Base-by-base conservation (phyloP, 2,888 invertebrate genomes). In the Eupithecia dodoneata region DNA sequence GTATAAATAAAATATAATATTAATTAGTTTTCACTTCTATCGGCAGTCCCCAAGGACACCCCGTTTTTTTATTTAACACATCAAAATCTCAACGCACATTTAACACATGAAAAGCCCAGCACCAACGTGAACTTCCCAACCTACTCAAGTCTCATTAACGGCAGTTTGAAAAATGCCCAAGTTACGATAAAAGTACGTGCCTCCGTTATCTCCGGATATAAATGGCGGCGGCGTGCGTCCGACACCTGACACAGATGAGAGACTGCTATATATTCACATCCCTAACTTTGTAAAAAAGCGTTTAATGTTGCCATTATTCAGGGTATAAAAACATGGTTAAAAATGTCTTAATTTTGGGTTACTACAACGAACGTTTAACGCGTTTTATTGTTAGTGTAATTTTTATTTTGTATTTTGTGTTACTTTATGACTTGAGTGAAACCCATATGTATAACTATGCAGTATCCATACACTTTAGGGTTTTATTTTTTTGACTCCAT, bases 181-280 rank as follows among this genome's bases (percentile, higher is more conserved):
- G 81, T 81, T 79, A 78, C 72, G 73, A 72, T 73, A 63, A 55
- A 75, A 77, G 71, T 78, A 80, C 82, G 82, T 82, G 82, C 81
- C 71, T 72, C 78, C 78, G 80, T 79, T 81, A 81, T 81, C 81
- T 79, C 63, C 12, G 71, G 79, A 79, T 79, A 82, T 76, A 83
- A 82, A 83, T 83, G 82, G 81, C 45, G 59, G 74, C 70, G 45
- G 80, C 82, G 82, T 83, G 82, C 78, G 77, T 77, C 66, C 78
- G 82, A 82, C 83, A 82, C 82, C 77, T 78, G 81, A 81, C 81
- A 77, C 78, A 82, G 80, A 80, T 79, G 77, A 15, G 77, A 69
- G 70, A 72, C 47, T 52, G 65, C 73, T 44, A 71, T 76, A 66
- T 71, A 69, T 75, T 63, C 74, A 52, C 75, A 72, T 73, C 74